These are phyloP conservation scores for Augochlora pura DNA, from an alignment of 1,140 invertebrate species.

Conservation along the genomic window DNA sequence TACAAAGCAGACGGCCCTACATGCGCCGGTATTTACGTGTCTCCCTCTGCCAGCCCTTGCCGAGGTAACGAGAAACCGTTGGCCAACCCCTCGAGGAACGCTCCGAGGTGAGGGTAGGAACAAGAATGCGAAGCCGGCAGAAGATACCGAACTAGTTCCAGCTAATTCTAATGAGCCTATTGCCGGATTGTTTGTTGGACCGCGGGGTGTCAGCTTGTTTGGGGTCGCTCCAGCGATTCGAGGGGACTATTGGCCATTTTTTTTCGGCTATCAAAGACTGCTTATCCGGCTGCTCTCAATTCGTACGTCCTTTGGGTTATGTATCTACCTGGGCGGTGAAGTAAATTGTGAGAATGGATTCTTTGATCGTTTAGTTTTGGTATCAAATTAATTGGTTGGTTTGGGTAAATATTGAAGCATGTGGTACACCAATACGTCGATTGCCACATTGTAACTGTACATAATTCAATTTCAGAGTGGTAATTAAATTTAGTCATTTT, in stretches of 20 bases:
- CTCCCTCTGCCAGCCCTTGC: background rate
- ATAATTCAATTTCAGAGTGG: too few species aligned
- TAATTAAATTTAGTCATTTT: too few species aligned
- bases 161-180: background rate
- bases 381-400: too few species aligned
- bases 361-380: too few species aligned
- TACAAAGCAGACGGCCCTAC: constrained; percentile 38
- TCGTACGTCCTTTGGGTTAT: too few species aligned
- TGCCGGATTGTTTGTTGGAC: background rate
- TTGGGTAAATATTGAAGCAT: too few species aligned
- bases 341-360: too few species aligned
- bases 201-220: background rate
- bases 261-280: background rate
- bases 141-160: background rate
- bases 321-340: too few species aligned
- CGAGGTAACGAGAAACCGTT: constrained; percentile 63
- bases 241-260: background rate
- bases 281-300: too few species aligned
- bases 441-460: too few species aligned
- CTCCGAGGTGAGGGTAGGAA: background rate
- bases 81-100: constrained; percentile 45
- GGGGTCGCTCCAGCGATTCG: background rate
- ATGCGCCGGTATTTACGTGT: background rate
- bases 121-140: background rate
- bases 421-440: too few species aligned